A percentile compares a stretch with the other conserved stretches of the same genome.
These are phyloP conservation scores for Cromileptes altivelis DNA, from an alignment of 2,113 vertebrate genomes.

Conservation along the genomic window DNA sequence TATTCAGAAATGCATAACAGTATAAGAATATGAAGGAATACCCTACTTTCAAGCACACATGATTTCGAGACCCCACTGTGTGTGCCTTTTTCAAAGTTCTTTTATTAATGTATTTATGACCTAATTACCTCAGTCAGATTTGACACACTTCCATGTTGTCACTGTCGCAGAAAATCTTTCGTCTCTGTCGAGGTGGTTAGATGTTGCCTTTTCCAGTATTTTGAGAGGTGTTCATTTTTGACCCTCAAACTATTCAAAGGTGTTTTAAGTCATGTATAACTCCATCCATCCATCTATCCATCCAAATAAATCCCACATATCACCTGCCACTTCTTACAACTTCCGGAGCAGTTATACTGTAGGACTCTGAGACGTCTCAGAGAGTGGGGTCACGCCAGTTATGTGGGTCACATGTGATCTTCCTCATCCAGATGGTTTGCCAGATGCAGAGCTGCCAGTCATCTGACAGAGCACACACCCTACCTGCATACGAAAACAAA, in stretches of 20 bases:
- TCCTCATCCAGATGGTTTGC: constrained; percentile 78
- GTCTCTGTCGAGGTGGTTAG: neutral
- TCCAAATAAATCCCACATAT: neutral
- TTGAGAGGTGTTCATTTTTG: neutral
- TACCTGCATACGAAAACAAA: constrained; percentile 70
- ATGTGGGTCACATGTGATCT: constrained; percentile 77
- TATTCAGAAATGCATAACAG: neutral
- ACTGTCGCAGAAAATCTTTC: neutral
- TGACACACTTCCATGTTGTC: neutral
- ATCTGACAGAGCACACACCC: constrained; percentile 61
- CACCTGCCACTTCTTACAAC: constrained; percentile 1
- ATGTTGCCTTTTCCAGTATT: neutral
- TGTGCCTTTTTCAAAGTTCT: too few relatives aligned
- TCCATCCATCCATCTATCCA: neutral
- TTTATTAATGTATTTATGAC: neutral
- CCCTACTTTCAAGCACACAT: neutral
- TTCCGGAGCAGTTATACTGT: neutral
- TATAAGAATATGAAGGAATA: too few relatives aligned
- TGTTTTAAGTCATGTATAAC: neutral
- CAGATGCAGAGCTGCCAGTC: constrained; percentile 77
- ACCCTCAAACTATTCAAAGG: neutral
- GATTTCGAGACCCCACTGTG: neutral
- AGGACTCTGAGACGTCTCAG: constrained; percentile 11
- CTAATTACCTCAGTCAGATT: neutral
- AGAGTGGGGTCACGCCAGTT: constrained; percentile 60